Conservation (phyloP, 2,888 invertebrate species). For the Ophion ventricosus region DNA sequence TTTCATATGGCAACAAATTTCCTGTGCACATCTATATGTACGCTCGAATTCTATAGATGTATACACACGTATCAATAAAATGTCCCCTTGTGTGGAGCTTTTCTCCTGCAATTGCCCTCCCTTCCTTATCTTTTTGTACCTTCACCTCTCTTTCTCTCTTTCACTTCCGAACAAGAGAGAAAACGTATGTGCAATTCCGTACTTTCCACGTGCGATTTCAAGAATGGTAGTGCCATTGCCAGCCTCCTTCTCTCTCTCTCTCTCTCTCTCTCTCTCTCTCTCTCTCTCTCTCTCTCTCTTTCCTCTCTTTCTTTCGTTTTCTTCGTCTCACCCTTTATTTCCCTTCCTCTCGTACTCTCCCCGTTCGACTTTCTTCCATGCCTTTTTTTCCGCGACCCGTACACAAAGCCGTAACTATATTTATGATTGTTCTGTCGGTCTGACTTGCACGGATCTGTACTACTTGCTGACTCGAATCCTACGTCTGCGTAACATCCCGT, state of each 20-base stretch:
- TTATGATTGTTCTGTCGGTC: conserved; percentile 3
- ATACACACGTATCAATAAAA: conserved; percentile 48
- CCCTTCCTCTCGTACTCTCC: not conserved
- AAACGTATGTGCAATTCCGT: conserved; percentile 22
- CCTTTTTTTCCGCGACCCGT: not conserved
- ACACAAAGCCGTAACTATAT: not conserved
- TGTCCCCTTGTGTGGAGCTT: conserved; percentile 21
- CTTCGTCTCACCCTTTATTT: not conserved
- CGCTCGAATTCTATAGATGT: conserved; percentile 34
- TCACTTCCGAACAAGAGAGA: not conserved
- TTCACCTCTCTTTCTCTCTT: conserved; percentile 6
- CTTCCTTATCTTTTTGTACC: not conserved
- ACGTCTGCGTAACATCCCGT: not conserved
- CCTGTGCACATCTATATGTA: conserved; percentile 15
- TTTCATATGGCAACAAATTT: not conserved
- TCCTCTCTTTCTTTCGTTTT: conserved; percentile 4
- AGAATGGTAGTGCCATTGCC: conserved; percentile 27
- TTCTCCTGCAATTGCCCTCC: conserved; percentile 3
- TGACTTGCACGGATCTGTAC: conserved; percentile 26
- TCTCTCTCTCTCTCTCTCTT: not conserved
- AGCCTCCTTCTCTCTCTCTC: conserved; percentile 4
- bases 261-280: not conserved
- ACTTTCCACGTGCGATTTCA: conserved; percentile 39
- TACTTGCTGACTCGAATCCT: conserved; percentile 27
- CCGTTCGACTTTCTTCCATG: not conserved